phyloP scores from a whole-genome alignment of 2,888 invertebrate genomes.

The Sarcophaga variegata region DNA sequence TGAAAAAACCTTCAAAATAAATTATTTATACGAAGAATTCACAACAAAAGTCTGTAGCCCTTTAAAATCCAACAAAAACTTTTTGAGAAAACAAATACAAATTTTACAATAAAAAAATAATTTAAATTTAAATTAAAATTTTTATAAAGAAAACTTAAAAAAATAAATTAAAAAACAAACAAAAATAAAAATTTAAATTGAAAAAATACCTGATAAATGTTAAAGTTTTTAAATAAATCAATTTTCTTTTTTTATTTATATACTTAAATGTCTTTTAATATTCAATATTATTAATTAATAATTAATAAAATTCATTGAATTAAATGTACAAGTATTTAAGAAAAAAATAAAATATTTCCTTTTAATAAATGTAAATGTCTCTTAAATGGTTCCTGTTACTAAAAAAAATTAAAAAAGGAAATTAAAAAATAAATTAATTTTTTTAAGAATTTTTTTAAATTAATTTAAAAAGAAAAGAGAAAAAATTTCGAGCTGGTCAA shows the following conservation, averaged over 20 bases:
- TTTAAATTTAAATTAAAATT: slow-evolving; percentile 39
- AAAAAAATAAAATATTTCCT: slow-evolving; percentile 12
- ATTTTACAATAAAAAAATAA: slow-evolving; percentile 8
- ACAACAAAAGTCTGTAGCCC: slow-evolving; percentile 60
- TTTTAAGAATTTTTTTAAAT: slow-evolving; percentile 29
- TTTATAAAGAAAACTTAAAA: slow-evolving; percentile 43
- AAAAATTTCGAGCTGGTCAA: slow-evolving; percentile 67
- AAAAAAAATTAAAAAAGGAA: slow-evolving; percentile 66
- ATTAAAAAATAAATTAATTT: slow-evolving; percentile 53
- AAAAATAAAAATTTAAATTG: slow-evolving; percentile 11
- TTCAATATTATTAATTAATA: slow-evolving; percentile 13
- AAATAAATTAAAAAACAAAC: not conserved
- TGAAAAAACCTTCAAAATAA: slow-evolving; percentile 2
- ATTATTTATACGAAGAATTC: not conserved
- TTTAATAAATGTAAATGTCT: slow-evolving; percentile 48
- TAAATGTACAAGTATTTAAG: not conserved
- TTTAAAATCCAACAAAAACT: slow-evolving; percentile 57
- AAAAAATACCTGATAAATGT: slow-evolving; percentile 65
- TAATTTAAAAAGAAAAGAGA: not conserved
- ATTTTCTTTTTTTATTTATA: slow-evolving; percentile 31
- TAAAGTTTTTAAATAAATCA: slow-evolving; percentile 49
- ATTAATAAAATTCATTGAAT: slow-evolving; percentile 11
- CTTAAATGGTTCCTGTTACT: slow-evolving; percentile 61
- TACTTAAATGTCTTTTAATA: slow-evolving; percentile 28
- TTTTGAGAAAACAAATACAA: slow-evolving; percentile 28